Evolutionary conservation across 2,888 invertebrate species (phyloP).

Genomic region (Sinelater perroti): DNA sequence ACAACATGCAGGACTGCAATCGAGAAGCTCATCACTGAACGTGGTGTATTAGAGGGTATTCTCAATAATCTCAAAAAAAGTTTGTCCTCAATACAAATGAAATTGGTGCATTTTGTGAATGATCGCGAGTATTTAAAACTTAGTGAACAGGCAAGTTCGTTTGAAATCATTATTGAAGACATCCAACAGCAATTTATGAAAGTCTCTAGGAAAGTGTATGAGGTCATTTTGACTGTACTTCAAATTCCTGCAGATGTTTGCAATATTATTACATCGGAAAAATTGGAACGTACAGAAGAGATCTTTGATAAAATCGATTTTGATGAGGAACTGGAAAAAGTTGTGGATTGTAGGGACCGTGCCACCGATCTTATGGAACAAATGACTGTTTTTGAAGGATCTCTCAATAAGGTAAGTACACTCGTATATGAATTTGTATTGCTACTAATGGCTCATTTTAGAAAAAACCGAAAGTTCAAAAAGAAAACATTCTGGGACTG

Average conservation of each 20-base stretch:
- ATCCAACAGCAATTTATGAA: conserved; percentile 47
- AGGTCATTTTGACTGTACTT: conserved; percentile 40
- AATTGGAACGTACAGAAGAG: conserved; percentile 44
- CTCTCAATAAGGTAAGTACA: conserved; percentile 20
- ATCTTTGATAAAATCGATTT: conserved; percentile 42
- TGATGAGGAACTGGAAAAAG: conserved; percentile 43
- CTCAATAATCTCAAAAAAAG: conserved; percentile 39
- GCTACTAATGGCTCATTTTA: conserved; percentile 5
- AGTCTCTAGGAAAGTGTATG: conserved; percentile 44
- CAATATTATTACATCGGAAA: conserved; percentile 40
- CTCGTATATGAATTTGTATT: too few species aligned
- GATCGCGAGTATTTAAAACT: conserved; percentile 37
- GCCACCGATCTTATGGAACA: conserved; percentile 44
- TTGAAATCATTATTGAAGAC: conserved; percentile 48
- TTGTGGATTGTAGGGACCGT: conserved; percentile 46
- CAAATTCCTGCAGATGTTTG: conserved; percentile 41
- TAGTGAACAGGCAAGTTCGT: conserved; percentile 45
- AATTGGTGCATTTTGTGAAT: conserved; percentile 37
- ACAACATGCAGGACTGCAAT: conserved; percentile 33
- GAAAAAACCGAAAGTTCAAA: conserved; percentile 28
- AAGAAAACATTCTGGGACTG: conserved; percentile 30
- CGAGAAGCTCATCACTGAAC: conserved; percentile 38
- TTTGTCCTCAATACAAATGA: conserved; percentile 40
- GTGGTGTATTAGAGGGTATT: conserved; percentile 42
- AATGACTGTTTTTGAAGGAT: conserved; percentile 23